These are phyloP conservation scores for Rhinoderma darwinii DNA, from an alignment of 2,113 vertebrate genomes.

Conservation along the genomic window DNA sequence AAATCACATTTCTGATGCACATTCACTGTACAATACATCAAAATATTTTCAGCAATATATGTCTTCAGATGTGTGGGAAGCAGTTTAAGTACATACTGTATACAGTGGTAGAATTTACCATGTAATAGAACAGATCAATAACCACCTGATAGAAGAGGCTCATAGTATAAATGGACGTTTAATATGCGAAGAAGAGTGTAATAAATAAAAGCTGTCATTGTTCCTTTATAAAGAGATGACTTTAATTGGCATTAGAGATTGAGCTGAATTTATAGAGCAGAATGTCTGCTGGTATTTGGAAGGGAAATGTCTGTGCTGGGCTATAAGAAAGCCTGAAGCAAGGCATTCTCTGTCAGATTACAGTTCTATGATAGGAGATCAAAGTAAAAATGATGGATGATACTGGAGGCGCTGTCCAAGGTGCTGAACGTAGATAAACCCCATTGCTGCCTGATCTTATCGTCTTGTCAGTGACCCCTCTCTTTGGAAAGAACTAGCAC, in stretches of 20 bases:
- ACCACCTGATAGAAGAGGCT: not conserved
- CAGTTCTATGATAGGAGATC: not conserved
- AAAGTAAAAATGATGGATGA: not conserved
- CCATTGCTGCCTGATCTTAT: not conserved
- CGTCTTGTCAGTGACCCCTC: not conserved
- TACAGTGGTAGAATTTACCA: not conserved
- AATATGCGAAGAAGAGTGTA: too few species aligned
- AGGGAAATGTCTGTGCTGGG: not conserved
- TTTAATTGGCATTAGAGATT: not conserved
- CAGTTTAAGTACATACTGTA: not conserved
- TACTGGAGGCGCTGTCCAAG: not conserved
- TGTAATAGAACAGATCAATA: not conserved
- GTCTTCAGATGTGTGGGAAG: not conserved
- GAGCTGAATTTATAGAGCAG: not conserved
- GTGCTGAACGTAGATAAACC: constrained; percentile 2
- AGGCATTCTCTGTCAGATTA: not conserved
- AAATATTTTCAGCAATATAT: not conserved
- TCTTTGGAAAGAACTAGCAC: not conserved
- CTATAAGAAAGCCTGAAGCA: not conserved
- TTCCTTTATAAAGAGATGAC: not conserved
- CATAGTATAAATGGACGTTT: not conserved
- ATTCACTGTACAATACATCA: not conserved
- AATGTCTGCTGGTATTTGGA: not conserved
- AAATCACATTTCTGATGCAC: not conserved
- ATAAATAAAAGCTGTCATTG: not conserved